Conservation (phyloP, 2,888 invertebrate species). For the Strigamia transsilvanica region DNA sequence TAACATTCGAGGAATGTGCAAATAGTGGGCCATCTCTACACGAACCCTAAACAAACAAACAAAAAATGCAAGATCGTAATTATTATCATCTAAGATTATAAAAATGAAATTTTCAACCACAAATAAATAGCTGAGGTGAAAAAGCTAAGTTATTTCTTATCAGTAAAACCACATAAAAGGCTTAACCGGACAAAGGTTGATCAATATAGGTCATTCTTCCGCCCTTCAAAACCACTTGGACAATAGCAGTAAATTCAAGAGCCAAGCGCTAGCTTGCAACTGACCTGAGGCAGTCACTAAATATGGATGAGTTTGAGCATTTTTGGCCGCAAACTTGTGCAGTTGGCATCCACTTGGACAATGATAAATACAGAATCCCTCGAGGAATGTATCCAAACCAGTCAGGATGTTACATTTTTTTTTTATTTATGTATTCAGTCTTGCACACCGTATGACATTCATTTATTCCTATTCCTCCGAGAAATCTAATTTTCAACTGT, state of each 20-base stretch:
- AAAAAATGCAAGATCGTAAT: too few species aligned
- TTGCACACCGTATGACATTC: conserved; percentile 1
- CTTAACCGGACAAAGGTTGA: conserved; percentile 7
- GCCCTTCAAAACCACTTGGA: conserved; percentile 39
- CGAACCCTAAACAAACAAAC: too few species aligned
- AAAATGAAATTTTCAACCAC: neutral
- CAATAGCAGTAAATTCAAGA: conserved; percentile 47
- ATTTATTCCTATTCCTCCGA: conserved; percentile 4
- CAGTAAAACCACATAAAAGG: neutral
- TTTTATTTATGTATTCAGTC: neutral
- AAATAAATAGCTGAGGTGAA: neutral
- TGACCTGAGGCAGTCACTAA: conserved; percentile 47
- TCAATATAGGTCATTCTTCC: conserved; percentile 34
- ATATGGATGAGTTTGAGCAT: conserved; percentile 49
- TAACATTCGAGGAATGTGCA: too few species aligned
- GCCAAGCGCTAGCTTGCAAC: conserved; percentile 33
- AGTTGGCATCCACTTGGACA: conserved; percentile 49
- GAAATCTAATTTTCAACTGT: conserved; percentile 25
- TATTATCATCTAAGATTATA: too few species aligned
- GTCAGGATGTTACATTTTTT: conserved; percentile 8
- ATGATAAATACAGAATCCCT: conserved; percentile 45
- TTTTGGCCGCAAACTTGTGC: conserved; percentile 29
- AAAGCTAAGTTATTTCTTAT: neutral
- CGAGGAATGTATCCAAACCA: conserved; percentile 32
- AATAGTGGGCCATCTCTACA: too few species aligned